Base-by-base conservation (phyloP, 35 echinoderm and acorn worm species). In the Chiridota heheva region DNA sequence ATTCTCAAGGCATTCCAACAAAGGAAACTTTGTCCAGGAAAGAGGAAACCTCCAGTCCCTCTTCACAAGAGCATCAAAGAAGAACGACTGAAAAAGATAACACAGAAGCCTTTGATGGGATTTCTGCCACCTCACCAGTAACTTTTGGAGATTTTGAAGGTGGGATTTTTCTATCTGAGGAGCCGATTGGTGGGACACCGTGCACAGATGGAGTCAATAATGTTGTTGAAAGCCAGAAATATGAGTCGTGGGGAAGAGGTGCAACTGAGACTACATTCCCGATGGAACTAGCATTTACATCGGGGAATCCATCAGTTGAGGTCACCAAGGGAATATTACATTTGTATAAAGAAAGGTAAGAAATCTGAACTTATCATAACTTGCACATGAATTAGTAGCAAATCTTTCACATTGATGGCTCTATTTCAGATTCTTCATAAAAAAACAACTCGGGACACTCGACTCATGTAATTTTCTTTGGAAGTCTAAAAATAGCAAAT, bases 341-440 rank as follows among this genome's bases (percentile, higher is more conserved):
- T 74, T 73, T 97, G 15, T 97, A 87, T 65, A 97, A 97, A 70
- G 93, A 97, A 64, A 97, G 87, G 93, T 97, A 67, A 96, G 93
- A 82, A 45, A 73, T 4, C 35, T n/a, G 36, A 1, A 17, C 44
- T 22, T 66, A 20, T 64, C 16, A 7, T 42, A 65, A 20, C 16
- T 40, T 37, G 22, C 25, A 38, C 1, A 53, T 53, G 48, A 22
- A 13, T 13, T 22, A 13, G 22, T 22, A 13, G 48, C 48, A 10
- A 13, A 13, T 53, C 10, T 53, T 53, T 10, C 10, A 53, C 22
- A 22, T 10, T 53, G 48, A 22, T 13, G 22, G 48, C 48, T 13
- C 48, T 22, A 53, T 10, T 22, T 53, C 48, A 13, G 48, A 53
- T 53, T 53, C 22, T 13, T 22, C 48, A 53, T n/a, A n/a, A n/a